Percentiles rank a stretch among this genome's conserved stretches.
phyloP scores from a whole-genome alignment of 2,797 vertebrate genomes.

The Coluber constrictor region DNA sequence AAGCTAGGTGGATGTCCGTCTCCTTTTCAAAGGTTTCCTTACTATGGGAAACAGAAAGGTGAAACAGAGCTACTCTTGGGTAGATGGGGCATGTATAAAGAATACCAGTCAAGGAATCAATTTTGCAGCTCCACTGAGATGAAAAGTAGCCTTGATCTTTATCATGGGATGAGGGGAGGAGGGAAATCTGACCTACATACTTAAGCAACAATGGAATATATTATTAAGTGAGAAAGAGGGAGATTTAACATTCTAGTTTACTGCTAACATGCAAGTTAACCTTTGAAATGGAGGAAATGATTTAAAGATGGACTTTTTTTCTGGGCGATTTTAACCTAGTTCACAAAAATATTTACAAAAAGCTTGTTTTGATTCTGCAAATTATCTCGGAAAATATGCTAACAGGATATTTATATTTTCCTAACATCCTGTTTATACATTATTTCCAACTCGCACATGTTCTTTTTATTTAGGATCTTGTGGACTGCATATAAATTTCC shows the following conservation, averaged over 20 bases:
- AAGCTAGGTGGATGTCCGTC: neutral
- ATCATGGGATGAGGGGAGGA: neutral
- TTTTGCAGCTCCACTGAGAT: neutral
- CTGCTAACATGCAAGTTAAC: neutral
- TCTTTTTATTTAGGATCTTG: neutral
- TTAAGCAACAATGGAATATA: neutral
- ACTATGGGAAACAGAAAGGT: neutral
- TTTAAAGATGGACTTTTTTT: neutral
- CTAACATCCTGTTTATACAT: constrained; percentile 62
- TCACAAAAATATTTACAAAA: neutral
- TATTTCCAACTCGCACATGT: constrained; percentile 9
- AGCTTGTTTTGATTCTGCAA: neutral
- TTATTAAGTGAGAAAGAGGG: neutral
- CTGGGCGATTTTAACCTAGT: neutral
- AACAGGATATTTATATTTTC: constrained; percentile 51
- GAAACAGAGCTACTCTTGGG: neutral
- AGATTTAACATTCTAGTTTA: neutral
- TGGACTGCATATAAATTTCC: neutral
- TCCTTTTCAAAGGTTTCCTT: neutral
- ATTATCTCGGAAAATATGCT: constrained; percentile 17
- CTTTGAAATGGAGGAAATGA: neutral
- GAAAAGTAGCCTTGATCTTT: neutral
- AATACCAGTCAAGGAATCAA: neutral
- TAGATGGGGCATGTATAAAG: neutral
- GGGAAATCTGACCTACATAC: neutral